Percentiles rank a stretch among this genome's conserved stretches.
Evolutionary conservation across 2,888 invertebrate genomes (phyloP).

Genomic region (Chrysolina americana): DNA sequence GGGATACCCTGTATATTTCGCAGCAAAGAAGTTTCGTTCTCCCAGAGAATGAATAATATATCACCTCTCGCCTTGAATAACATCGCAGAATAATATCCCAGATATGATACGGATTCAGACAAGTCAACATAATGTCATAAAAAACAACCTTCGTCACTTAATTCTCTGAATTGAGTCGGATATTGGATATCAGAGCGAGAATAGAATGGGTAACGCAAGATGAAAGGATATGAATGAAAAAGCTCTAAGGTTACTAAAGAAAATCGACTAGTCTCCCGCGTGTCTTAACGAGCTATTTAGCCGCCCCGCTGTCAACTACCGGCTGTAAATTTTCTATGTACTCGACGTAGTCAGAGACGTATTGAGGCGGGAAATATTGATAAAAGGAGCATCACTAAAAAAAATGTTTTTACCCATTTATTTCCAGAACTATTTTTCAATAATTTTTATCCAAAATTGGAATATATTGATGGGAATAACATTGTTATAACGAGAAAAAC

Average conservation of each 20-base stretch:
- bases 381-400: no score
- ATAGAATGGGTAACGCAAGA: slow-evolving; percentile 23
- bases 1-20: no score
- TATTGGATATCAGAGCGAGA: slow-evolving; percentile 20
- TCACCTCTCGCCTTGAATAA: slow-evolving; percentile 10
- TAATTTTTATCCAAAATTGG: no score
- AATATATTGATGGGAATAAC: no score
- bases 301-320: slow-evolving; percentile 59
- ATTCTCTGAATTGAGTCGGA: slow-evolving; percentile 12
- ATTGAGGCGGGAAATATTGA: slow-evolving; percentile 11
- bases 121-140: slow-evolving; percentile 18
- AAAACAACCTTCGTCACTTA: slow-evolving; percentile 5
- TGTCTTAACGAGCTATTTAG: slow-evolving; percentile 63
- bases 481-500: no score
- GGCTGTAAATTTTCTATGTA: slow-evolving; percentile 61
- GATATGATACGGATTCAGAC: slow-evolving; percentile 17
- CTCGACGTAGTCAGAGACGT: slow-evolving; percentile 29
- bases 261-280: slow-evolving; percentile 50
- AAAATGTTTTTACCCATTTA: no score
- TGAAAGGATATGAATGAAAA: slow-evolving; percentile 55
- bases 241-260: slow-evolving; percentile 49
- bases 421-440: no score
- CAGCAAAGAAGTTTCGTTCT: neutral
- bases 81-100: slow-evolving; percentile 7
- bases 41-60: slow-evolving; percentile 8